These are phyloP conservation scores for Lasioglossum baleicum DNA, from an alignment of 1,140 invertebrate genomes.

Conservation along the genomic window DNA sequence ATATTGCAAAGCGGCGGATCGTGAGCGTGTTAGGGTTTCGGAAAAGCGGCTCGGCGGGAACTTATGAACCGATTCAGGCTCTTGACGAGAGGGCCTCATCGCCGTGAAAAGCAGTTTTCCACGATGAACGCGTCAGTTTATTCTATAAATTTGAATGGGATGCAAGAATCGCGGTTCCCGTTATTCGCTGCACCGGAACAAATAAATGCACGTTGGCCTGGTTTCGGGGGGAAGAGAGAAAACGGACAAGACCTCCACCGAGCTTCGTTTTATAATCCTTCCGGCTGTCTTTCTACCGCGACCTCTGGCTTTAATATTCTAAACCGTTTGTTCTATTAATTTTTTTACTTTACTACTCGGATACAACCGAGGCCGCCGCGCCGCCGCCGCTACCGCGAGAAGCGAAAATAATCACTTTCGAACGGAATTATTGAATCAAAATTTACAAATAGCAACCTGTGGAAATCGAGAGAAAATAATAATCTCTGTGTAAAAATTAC, in stretches of 20 bases:
- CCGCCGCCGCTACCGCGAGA: no score
- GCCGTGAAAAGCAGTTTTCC: slow-evolving; percentile 12
- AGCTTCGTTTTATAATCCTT: background rate
- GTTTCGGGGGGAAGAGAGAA: background rate
- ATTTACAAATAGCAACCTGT: no score
- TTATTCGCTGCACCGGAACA: slow-evolving; percentile 24
- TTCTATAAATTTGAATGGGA: slow-evolving; percentile 37
- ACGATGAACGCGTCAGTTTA: slow-evolving; percentile 19
- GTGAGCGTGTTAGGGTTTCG: background rate
- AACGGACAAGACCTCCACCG: slow-evolving; percentile 1
- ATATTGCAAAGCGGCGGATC: slow-evolving; percentile 8
- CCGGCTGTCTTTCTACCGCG: background rate
- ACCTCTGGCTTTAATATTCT: background rate
- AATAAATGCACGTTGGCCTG: slow-evolving; percentile 32
- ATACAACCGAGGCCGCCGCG: no score
- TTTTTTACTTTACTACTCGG: background rate
- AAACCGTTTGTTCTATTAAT: background rate
- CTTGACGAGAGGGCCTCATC: background rate
- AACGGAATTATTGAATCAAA: no score
- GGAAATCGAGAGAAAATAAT: no score
- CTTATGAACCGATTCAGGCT: slow-evolving; percentile 12
- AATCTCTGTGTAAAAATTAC: no score
- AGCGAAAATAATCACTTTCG: no score
- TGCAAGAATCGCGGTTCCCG: slow-evolving; percentile 15
- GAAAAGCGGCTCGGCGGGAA: background rate